Percentiles rank a stretch among this genome's conserved stretches.
These are phyloP conservation scores for Neopelma chrysocephalum DNA, from an alignment of 2,797 vertebrate genomes.

Conservation along the genomic window DNA sequence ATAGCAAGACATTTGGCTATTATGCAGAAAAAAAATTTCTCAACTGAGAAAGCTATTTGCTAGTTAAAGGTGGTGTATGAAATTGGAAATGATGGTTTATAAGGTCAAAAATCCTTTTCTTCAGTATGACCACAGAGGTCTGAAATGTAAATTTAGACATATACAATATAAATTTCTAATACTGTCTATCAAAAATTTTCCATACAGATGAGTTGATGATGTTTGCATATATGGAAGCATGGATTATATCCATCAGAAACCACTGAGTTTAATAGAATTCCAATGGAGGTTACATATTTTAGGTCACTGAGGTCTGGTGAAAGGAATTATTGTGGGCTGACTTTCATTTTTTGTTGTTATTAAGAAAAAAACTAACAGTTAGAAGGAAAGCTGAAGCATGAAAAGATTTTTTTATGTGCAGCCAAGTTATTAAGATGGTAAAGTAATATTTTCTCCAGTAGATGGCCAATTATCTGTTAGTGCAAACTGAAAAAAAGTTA, in stretches of 20 bases:
- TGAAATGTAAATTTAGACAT: slow-evolving; percentile 8
- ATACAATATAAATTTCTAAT: background rate
- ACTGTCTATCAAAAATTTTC: background rate
- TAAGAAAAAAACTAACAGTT: background rate
- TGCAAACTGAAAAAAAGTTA: background rate
- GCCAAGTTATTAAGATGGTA: background rate
- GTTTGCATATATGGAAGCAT: background rate
- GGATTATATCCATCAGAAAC: background rate
- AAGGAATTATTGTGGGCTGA: slow-evolving; percentile 1
- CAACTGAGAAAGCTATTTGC: background rate
- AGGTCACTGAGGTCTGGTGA: background rate
- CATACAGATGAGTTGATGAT: background rate
- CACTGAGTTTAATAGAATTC: slow-evolving; percentile 22
- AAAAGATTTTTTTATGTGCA: slow-evolving; percentile 4
- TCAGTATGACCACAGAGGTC: background rate
- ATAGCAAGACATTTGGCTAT: background rate
- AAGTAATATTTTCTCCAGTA: slow-evolving; percentile 31
- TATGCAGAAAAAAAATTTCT: background rate
- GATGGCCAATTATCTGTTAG: slow-evolving; percentile 28
- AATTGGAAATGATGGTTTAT: background rate
- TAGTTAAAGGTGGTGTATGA: background rate
- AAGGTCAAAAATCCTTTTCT: background rate
- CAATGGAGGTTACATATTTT: background rate
- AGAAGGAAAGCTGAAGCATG: background rate
- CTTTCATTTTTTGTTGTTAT: slow-evolving; percentile 18